Evolutionary conservation across 2,888 invertebrate species (phyloP).

Genomic region (Nymphalis c-album): DNA sequence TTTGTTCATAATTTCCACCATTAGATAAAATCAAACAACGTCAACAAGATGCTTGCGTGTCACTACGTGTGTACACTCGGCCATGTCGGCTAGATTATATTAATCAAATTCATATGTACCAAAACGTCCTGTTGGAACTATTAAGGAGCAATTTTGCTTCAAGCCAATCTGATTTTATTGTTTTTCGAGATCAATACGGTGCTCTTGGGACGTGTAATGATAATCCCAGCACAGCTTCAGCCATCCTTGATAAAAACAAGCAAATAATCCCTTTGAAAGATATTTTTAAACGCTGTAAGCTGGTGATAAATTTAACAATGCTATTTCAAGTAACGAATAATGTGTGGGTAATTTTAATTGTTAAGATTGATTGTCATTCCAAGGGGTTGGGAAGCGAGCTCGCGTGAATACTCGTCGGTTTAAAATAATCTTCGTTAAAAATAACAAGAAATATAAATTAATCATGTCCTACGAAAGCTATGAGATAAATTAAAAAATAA

Average conservation of each 20-base stretch:
- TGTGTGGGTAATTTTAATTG: conserved; percentile 29
- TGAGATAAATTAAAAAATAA: too few species aligned
- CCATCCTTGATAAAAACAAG: conserved; percentile 6
- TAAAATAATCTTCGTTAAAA: conserved; percentile 12
- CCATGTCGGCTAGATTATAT: too few species aligned
- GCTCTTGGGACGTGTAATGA: conserved; percentile 18
- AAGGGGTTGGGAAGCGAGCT: conserved; percentile 18
- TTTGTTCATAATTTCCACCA: too few species aligned
- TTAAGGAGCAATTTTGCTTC: too few species aligned
- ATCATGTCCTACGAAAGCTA: too few species aligned
- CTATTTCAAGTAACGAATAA: conserved; percentile 27
- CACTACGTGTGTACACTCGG: too few species aligned
- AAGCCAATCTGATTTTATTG: background rate
- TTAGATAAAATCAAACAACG: too few species aligned
- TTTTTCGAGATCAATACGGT: background rate
- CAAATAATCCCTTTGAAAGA: conserved; percentile 18
- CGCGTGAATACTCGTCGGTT: background rate
- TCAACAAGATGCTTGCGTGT: too few species aligned
- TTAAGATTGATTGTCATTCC: conserved; percentile 31
- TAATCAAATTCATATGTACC: too few species aligned
- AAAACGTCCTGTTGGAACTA: too few species aligned
- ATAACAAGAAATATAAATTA: background rate
- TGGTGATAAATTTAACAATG: conserved; percentile 26
- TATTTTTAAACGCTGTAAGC: conserved; percentile 31
- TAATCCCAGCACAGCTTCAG: conserved; percentile 11